Evolutionary conservation across 53 echinoderm and acorn worm genomes (phyloP), one percentile per base, ranked within the genome.

Genomic region (Luidia sarsii): DNA sequence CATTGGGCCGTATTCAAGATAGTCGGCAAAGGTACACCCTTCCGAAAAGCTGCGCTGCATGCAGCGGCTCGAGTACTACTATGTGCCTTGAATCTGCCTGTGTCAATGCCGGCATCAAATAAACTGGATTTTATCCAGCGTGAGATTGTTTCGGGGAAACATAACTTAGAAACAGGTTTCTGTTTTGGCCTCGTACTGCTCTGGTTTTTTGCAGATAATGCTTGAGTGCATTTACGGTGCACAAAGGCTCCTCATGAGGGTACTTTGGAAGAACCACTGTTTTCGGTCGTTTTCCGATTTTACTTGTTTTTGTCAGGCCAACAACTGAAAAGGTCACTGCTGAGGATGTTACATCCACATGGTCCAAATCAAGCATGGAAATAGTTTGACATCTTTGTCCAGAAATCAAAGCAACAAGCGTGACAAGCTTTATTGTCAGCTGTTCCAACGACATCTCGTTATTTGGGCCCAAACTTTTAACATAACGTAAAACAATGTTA

Each of bases 81-180:
- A n/a, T n/a, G 82, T 22, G 23, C 21, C 29, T 50, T 82, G 48
- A 23, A 83, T 24, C 38, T 19, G 0, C 18, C 18, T 68, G 50
- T 67, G 43, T 51, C 82, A 41, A 82, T 50, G 23, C 82, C 82
- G 7, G 70, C 57, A 25, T 35, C 32, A 36, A 9, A 6, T 57
- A 82, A 32, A 52, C 16, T 52, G 24, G 41, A 19, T 24, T 63
- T 75, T 28, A 84, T 74, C 85, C 74, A 84, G 29, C 50, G 34
- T 14, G 74, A 57, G 2, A 84, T 75, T 22, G 74, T 84, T 2
- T 84, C 85, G 74, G 85, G n/a, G 71, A 52, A 2, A 37, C 59
- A 62, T 71, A 83, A 36, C 72, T 83, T 25, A 84, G 0, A 43
- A 74, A 64, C 51, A 84, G 50, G 9, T 62, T 10, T 14, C 39